Base-by-base conservation (phyloP, 2,888 invertebrate genomes). In the Meloe dianella region DNA sequence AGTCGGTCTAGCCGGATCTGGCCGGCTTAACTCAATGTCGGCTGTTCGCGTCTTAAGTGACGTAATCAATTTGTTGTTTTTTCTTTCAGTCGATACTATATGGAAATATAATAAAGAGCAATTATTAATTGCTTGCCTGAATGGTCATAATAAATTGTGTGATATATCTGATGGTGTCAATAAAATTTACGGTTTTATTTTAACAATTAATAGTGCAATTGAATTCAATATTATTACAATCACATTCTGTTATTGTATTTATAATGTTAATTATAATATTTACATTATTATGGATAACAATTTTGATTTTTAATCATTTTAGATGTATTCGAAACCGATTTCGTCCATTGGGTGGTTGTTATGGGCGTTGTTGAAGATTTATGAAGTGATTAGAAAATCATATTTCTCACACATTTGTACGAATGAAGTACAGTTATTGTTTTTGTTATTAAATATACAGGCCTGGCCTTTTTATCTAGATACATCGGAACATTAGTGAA, bases 311-410 rank as follows among this genome's bases (percentile, higher is more conserved):
- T 22, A 57, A 47, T 64, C 9, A n/a, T 68, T 64, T 24, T 38
- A 68, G 68, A 56, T 65, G 32, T 35, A 17, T 8, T 60, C 32
- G 20, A 60, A 63, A 5, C 68, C 68, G 10, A 59, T 68, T 22
- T 68, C 68, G 12, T 47, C 68, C 12, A 35, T 68, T 51, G 68
- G 68, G 0, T 68, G 68, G 68, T 60, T 65, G 10, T 38, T 68
- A 14, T 65, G 65, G 65, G 56, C 63, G 10, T 3, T 66, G 12
- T 60, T 63, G 6, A 57, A 65, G 12, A 61, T 63, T 1, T 65
- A 65, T 24, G 68, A 68, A 58, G 22, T 68, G n/a, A 12, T 29
- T 17, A 56, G 68, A 51, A 68, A 68, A 56, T 32, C 68, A 22
- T 17, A 63, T 38, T 61, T 54, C 35, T 63, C 63, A 8, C 68